Conservation (phyloP, 2,888 invertebrate genomes). For the Acronicta aceris region DNA sequence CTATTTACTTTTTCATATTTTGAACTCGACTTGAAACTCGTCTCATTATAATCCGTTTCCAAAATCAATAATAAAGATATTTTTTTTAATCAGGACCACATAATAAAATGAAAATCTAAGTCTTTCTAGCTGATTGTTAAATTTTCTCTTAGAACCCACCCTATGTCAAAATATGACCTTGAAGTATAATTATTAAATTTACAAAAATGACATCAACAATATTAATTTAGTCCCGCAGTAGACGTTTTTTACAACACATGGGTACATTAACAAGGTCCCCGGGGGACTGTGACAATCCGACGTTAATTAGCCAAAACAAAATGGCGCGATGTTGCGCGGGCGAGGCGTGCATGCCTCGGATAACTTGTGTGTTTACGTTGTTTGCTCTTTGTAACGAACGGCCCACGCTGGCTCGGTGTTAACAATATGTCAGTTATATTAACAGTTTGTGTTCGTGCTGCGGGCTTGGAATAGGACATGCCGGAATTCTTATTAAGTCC, state of each 20-base stretch:
- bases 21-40: no score
- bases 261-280: constrained; percentile 58
- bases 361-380: constrained; percentile 59
- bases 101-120: no score
- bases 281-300: constrained; percentile 60
- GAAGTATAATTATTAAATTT: constrained; percentile 3
- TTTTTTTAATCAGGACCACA: no score
- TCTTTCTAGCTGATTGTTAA: no score
- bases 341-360: constrained; percentile 51
- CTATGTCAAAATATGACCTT: no score
- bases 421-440: constrained; percentile 55
- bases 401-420: constrained; percentile 40
- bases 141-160: no score
- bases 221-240: constrained; percentile 48
- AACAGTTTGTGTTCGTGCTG: constrained; percentile 59
- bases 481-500: constrained; percentile 27
- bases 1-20: no score
- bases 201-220: constrained; percentile 18
- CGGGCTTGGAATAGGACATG: constrained; percentile 40
- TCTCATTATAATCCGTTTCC: no score
- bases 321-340: constrained; percentile 58
- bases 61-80: no score
- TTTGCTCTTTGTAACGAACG: constrained; percentile 53
- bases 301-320: constrained; percentile 70
- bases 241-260: constrained; percentile 44